These are phyloP conservation scores for Pantherophis alleghaniensis DNA, from an alignment of 2,797 vertebrate genomes.

Conservation along the genomic window DNA sequence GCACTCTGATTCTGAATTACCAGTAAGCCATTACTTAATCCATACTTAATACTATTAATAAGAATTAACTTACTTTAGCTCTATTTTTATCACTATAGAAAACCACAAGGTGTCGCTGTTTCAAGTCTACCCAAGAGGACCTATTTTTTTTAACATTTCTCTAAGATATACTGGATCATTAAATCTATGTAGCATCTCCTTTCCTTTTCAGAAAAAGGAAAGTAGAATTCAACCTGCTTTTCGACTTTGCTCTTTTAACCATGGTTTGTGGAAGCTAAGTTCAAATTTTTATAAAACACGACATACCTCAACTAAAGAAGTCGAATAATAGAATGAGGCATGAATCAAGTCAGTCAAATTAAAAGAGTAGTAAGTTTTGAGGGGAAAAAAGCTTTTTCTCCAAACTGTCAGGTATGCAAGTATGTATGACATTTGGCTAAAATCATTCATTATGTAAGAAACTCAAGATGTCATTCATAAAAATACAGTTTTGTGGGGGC, in stretches of 20 bases:
- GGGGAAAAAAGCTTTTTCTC: not conserved
- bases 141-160: not conserved
- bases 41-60: not conserved
- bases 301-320: not conserved
- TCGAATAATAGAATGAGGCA: not conserved
- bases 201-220: not conserved
- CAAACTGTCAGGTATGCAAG: not conserved
- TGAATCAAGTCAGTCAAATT: not conserved
- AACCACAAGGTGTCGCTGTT: constrained; percentile 5
- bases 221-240: not conserved
- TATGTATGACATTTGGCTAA: not conserved
- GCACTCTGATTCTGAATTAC: not conserved
- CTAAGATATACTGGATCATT: not conserved
- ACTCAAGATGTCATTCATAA: not conserved
- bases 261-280: not conserved
- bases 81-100: not conserved
- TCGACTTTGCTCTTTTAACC: not conserved
- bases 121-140: not conserved
- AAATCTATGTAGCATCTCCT: not conserved
- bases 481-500: not conserved
- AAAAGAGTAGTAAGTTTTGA: not conserved
- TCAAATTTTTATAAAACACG: not conserved
- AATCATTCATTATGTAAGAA: not conserved
- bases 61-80: not conserved
- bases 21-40: not conserved